These are phyloP conservation scores for Phaethornis superciliosus DNA, from an alignment of 2,113 vertebrate genomes.

Conservation along the genomic window DNA sequence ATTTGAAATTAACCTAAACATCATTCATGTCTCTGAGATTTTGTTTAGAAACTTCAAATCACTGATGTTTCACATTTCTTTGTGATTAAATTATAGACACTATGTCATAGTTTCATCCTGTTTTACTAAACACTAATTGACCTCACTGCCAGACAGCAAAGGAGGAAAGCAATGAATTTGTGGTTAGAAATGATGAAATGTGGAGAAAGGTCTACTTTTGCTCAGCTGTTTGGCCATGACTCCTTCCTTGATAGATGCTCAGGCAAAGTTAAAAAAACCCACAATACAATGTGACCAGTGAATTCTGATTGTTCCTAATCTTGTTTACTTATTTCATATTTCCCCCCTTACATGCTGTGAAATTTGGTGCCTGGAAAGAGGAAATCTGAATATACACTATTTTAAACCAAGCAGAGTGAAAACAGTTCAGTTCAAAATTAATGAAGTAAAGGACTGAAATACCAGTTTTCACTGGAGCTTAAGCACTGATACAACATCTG, in stretches of 20 bases:
- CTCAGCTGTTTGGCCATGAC: not conserved
- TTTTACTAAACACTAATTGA: constrained; percentile 56
- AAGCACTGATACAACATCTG: not conserved
- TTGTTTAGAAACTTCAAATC: not conserved
- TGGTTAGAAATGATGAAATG: not conserved
- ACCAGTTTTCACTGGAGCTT: not conserved
- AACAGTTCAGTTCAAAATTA: not conserved
- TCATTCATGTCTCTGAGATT: constrained; percentile 10
- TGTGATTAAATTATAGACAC: constrained; percentile 61
- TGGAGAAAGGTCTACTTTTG: not conserved
- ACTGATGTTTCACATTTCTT: constrained; percentile 54
- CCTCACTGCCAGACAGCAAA: constrained; percentile 42
- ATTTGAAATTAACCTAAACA: not conserved
- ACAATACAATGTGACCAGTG: not conserved
- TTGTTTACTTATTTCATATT: not conserved
- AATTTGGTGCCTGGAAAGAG: not conserved
- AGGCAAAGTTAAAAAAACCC: not conserved
- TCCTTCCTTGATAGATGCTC: not conserved
- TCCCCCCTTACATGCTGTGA: not conserved
- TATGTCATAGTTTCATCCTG: constrained; percentile 55
- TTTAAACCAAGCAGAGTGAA: not conserved
- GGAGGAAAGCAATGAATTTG: not conserved
- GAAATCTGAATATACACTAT: not conserved
- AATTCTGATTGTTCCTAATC: not conserved
- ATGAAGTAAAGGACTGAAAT: not conserved